phyloP scores from a whole-genome alignment of 2,113 vertebrate species.

The Pan paniscus region DNA sequence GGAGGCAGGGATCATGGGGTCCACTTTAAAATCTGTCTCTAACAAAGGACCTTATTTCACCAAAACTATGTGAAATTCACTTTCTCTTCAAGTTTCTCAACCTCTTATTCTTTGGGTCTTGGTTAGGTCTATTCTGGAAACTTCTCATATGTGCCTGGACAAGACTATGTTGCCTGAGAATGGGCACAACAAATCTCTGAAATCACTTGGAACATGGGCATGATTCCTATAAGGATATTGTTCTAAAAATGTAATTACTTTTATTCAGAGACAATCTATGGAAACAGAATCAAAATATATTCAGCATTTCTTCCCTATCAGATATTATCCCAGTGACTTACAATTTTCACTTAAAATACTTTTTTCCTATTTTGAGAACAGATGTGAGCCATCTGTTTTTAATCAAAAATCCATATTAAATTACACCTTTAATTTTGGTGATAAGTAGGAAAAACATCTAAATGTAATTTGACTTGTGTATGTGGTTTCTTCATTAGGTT shows the following conservation, averaged over 20 bases:
- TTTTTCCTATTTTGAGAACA: constrained; percentile 47
- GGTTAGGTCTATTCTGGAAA: not conserved
- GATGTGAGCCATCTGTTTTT: constrained; percentile 76
- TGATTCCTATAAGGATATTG: not conserved
- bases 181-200: not conserved
- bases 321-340: constrained; percentile 16
- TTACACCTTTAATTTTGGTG: constrained; percentile 68
- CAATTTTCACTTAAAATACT: not conserved
- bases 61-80: not conserved
- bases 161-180: not conserved
- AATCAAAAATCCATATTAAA: constrained; percentile 71
- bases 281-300: not conserved
- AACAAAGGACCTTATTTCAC: not conserved
- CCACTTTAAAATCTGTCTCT: not conserved
- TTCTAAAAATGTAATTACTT: not conserved
- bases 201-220: not conserved
- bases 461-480: constrained; percentile 70
- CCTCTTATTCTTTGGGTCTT: too few species aligned
- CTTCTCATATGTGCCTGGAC: rapidly evolving
- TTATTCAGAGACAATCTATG: not conserved
- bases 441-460: constrained; percentile 67
- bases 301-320: constrained; percentile 15
- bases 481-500: constrained; percentile 68
- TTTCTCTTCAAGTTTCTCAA: not conserved
- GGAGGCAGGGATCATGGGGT: not conserved